phyloP scores from a whole-genome alignment of 2,113 vertebrate genomes.

The Notarius lentiginosus region DNA sequence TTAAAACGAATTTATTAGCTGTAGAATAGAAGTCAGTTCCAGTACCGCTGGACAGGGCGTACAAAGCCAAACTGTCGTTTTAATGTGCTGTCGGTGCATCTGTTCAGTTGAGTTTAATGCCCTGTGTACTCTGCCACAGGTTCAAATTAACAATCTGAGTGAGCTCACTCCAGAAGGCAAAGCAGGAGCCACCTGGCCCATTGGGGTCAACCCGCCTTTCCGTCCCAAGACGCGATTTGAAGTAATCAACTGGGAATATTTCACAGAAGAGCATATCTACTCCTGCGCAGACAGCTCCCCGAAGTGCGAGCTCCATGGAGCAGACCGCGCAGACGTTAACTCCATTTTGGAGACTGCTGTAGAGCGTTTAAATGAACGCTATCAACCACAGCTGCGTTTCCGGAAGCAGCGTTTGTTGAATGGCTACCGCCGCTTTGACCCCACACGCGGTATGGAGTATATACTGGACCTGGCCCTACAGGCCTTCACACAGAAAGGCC shows the following conservation, averaged over 20 bases:
- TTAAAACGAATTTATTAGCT: neutral
- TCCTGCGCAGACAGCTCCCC: conserved; percentile 85
- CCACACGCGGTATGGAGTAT: conserved; percentile 93
- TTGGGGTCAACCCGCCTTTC: conserved; percentile 89
- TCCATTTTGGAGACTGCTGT: conserved; percentile 83
- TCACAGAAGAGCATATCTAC: conserved; percentile 92
- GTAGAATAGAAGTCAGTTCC: neutral
- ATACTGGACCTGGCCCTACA: conserved; percentile 88
- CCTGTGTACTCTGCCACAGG: conserved; percentile 65
- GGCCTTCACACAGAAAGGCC: conserved; percentile 87
- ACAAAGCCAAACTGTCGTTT: neutral
- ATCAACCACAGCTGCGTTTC: conserved; percentile 89
- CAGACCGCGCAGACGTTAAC: conserved; percentile 78
- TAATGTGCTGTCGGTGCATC: neutral
- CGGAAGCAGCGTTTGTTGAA: conserved; percentile 86
- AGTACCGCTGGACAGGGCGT: neutral
- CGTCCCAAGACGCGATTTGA: conserved; percentile 89
- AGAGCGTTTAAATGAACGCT: conserved; percentile 84
- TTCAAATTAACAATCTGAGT: conserved; percentile 93
- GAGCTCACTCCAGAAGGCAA: conserved; percentile 85
- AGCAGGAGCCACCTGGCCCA: conserved; percentile 84
- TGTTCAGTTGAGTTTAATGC: neutral
- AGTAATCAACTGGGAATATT: conserved; percentile 96
- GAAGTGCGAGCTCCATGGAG: conserved; percentile 88
- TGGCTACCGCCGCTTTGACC: conserved; percentile 92